A percentile compares a stretch with the other conserved stretches of the same genome.
phyloP scores from a whole-genome alignment of 1,140 invertebrate genomes.

The Platorchestia sp. region DNA sequence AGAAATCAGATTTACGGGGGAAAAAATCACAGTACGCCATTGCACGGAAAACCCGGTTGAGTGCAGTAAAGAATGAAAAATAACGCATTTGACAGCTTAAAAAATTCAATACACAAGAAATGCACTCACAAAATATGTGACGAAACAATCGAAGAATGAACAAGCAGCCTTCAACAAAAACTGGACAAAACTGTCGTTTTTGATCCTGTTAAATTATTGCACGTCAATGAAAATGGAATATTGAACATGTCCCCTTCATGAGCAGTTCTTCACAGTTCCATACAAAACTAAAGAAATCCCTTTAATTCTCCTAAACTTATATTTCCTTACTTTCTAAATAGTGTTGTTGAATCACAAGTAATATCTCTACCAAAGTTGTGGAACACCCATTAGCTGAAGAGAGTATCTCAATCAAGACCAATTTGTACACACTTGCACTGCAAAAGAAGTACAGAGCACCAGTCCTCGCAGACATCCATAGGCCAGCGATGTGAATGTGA shows the following conservation, averaged over 20 bases:
- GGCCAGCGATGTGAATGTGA: background rate
- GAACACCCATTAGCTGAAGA: background rate
- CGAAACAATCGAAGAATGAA: background rate
- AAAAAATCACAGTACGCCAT: background rate
- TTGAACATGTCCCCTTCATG: too few species aligned
- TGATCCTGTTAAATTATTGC: background rate
- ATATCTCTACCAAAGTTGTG: background rate
- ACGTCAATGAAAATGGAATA: background rate
- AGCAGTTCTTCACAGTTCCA: too few species aligned
- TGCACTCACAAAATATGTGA: background rate
- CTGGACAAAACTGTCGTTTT: background rate
- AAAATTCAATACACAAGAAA: background rate
- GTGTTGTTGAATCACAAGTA: background rate
- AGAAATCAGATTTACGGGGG: background rate
- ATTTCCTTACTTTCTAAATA: background rate
- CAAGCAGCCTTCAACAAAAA: background rate
- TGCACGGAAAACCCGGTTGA: too few species aligned
- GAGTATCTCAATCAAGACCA: background rate
- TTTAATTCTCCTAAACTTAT: background rate
- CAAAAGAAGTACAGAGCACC: background rate
- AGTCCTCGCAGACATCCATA: background rate
- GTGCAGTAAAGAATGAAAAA: too few species aligned
- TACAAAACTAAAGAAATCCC: too few species aligned
- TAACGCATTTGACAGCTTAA: too few species aligned
- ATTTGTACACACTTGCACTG: background rate